Conservation (phyloP, 2,888 invertebrate genomes). For the Helicoverpa assulta region DNA sequence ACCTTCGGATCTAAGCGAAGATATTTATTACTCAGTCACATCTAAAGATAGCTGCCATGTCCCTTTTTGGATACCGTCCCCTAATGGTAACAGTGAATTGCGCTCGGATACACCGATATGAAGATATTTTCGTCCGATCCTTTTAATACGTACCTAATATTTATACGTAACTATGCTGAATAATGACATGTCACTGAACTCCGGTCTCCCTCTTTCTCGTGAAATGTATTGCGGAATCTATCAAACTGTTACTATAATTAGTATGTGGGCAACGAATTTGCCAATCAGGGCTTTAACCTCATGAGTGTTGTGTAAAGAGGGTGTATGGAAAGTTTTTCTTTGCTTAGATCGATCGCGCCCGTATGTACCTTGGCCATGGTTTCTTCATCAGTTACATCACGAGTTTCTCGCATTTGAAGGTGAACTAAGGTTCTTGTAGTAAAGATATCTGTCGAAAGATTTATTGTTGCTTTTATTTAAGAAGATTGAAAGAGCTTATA, state of each 20-base stretch:
- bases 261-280: background rate
- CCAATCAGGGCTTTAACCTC: background rate
- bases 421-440: slow-evolving; percentile 4
- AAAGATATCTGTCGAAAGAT: slow-evolving; percentile 5
- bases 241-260: slow-evolving; percentile 1
- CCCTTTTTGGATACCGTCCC: slow-evolving; percentile 25
- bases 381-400: slow-evolving; percentile 31
- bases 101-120: slow-evolving; percentile 4
- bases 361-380: slow-evolving; percentile 1
- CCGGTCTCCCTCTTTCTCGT: background rate
- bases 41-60: slow-evolving; percentile 37
- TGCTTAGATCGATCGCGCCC: background rate
- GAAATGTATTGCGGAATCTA: background rate
- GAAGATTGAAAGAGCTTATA: background rate
- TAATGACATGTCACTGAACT: background rate
- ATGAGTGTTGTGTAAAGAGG: background rate
- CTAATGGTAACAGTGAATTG: slow-evolving; percentile 4
- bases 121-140: slow-evolving; percentile 8
- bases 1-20: slow-evolving; percentile 39
- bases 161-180: background rate
- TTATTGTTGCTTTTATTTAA: slow-evolving; percentile 7
- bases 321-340: background rate
- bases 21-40: slow-evolving; percentile 36
- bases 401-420: slow-evolving; percentile 33
- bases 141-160: slow-evolving; percentile 5